Evolutionary conservation across 2,113 vertebrate species (phyloP).

Genomic region (Chionomys nivalis): DNA sequence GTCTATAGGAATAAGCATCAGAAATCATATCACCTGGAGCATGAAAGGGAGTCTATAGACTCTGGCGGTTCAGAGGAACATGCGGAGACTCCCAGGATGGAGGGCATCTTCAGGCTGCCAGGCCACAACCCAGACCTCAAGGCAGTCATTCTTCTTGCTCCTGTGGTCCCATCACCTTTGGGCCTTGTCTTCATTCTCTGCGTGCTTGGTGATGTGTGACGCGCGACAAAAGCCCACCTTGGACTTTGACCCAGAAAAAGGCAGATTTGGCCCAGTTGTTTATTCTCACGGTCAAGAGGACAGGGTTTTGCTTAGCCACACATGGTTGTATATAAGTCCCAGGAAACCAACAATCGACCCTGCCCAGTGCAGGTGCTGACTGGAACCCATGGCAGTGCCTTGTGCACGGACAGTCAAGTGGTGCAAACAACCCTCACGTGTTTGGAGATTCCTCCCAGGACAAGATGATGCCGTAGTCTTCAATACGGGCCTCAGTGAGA

Average conservation of each 20-base stretch:
- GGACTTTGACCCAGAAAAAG: neutral
- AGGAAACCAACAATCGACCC: neutral
- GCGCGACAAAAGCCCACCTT: neutral
- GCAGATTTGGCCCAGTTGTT: neutral
- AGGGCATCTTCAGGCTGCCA: neutral
- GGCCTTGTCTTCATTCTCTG: neutral
- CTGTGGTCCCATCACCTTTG: neutral
- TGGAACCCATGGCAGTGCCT: neutral
- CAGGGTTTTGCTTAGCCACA: neutral
- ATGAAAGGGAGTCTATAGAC: neutral
- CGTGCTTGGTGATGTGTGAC: neutral
- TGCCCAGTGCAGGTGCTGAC: neutral
- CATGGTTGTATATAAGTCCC: neutral
- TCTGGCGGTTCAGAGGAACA: neutral
- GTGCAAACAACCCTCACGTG: neutral
- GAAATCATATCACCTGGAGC: conserved; percentile 25
- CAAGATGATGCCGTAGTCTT: neutral
- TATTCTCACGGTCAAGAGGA: neutral
- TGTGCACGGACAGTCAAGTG: neutral
- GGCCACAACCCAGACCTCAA: too few species aligned
- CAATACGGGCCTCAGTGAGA: neutral
- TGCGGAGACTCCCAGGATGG: neutral
- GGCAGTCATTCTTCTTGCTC: neutral
- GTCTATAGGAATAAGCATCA: neutral
- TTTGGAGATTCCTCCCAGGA: neutral